A percentile compares a stretch with the other conserved stretches of the same genome.
These are phyloP conservation scores for Chamaedrilus cognettii DNA, from an alignment of 2,888 invertebrate species.

Conservation along the genomic window DNA sequence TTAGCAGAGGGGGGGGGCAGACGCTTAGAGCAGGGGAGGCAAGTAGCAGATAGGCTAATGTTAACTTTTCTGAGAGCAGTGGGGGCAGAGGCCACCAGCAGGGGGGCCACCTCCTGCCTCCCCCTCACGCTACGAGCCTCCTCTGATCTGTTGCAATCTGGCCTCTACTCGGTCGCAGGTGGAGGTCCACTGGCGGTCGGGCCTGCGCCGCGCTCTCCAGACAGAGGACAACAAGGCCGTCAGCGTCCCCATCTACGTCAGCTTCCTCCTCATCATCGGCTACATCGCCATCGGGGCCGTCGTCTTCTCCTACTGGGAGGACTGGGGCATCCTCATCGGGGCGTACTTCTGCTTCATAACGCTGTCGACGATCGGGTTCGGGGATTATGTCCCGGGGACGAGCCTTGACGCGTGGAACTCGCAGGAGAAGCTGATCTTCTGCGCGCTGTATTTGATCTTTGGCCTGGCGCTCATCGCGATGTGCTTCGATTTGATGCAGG, in stretches of 20 bases:
- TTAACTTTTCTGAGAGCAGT: too few species aligned
- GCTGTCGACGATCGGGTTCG: slow-evolving; percentile 60
- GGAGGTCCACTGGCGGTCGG: slow-evolving; percentile 18
- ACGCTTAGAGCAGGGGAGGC: too few species aligned
- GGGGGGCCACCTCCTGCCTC: too few species aligned
- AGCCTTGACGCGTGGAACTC: slow-evolving; percentile 46
- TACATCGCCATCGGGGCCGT: slow-evolving; percentile 73
- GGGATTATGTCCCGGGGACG: slow-evolving; percentile 59
- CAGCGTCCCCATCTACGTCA: slow-evolving; percentile 81
- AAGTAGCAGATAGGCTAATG: too few species aligned
- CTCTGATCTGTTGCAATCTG: too few species aligned
- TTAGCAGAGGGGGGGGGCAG: too few species aligned
- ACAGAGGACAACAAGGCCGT: slow-evolving; percentile 37
- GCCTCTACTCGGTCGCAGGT: too few species aligned
- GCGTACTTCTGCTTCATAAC: slow-evolving; percentile 61
- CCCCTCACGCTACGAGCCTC: too few species aligned
- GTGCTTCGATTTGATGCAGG: too few species aligned
- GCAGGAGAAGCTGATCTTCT: slow-evolving; percentile 50
- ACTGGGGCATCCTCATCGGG: slow-evolving; percentile 89
- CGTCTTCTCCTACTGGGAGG: slow-evolving; percentile 89
- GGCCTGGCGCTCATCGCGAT: slow-evolving; percentile 61
- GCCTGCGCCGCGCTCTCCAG: slow-evolving; percentile 20
- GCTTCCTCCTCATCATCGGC: slow-evolving; percentile 85
- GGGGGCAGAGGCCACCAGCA: too few species aligned
- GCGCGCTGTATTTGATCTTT: slow-evolving; percentile 57